Conservation (phyloP, 2,113 vertebrate species). For the Sorex araneus region DNA sequence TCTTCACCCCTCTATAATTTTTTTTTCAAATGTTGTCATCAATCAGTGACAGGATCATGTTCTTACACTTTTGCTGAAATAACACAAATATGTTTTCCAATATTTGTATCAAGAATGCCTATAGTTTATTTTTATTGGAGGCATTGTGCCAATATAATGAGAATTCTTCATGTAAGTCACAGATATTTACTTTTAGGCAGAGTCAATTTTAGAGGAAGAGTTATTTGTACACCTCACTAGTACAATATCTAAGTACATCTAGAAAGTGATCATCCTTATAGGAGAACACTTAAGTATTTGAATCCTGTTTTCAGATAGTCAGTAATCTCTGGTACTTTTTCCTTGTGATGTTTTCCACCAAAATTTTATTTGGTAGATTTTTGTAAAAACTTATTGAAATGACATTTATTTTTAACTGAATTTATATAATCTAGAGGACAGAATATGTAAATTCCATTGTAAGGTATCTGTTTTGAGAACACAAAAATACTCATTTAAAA, state of each 20-base stretch:
- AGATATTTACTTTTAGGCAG: background rate
- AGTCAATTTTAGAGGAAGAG: background rate
- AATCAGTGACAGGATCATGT: background rate
- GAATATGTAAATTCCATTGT: too few relatives aligned
- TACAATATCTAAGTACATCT: background rate
- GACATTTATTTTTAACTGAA: too few relatives aligned
- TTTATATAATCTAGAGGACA: too few relatives aligned
- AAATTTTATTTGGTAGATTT: too few relatives aligned
- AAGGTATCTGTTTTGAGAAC: too few relatives aligned
- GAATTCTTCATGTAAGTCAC: background rate
- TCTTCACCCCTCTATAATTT: background rate
- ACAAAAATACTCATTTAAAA: too few relatives aligned
- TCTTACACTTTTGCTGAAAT: background rate
- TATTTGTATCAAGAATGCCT: background rate
- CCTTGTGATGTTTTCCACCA: background rate
- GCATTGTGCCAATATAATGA: background rate
- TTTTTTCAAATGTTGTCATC: background rate
- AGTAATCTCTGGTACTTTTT: background rate
- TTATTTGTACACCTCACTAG: background rate
- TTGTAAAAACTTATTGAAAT: too few relatives aligned
- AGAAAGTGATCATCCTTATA: background rate
- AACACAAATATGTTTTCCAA: background rate
- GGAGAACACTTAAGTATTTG: background rate
- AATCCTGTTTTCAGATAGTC: background rate
- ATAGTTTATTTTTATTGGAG: background rate